Conservation (phyloP, 2,797 vertebrate species). For the Oceanodroma leucorhoa region DNA sequence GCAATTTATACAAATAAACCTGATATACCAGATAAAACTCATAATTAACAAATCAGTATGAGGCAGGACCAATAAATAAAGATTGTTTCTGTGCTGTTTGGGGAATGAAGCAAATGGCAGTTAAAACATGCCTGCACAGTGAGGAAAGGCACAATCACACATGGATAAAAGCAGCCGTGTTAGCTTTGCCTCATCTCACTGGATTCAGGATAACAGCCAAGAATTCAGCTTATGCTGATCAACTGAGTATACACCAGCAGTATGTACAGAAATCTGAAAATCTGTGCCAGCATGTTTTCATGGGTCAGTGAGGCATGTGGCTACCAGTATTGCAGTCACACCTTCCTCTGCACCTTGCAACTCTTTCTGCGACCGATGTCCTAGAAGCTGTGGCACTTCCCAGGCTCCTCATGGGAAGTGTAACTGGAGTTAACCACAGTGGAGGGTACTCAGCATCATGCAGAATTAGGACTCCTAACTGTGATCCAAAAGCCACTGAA, state of each 20-base stretch:
- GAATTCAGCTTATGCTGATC: not conserved
- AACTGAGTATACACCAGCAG: not conserved
- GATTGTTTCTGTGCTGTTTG: not conserved
- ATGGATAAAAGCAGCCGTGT: not conserved
- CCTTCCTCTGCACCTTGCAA: not conserved
- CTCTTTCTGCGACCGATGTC: accelerated
- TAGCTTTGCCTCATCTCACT: not conserved
- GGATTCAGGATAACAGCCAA: not conserved
- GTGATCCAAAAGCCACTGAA: not conserved
- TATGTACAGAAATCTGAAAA: not conserved
- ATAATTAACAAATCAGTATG: not conserved
- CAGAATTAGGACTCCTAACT: not conserved
- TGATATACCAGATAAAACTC: not conserved
- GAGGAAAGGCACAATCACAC: not conserved
- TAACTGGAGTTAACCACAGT: not conserved
- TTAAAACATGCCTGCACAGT: not conserved
- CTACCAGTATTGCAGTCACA: not conserved
- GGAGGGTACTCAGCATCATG: not conserved
- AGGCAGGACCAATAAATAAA: not conserved
- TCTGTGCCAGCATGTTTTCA: not conserved
- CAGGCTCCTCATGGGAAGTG: not conserved
- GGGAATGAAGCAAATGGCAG: not conserved
- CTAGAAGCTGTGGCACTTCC: not conserved
- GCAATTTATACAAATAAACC: not conserved
- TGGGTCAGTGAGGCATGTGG: not conserved